Conservation (phyloP, 2,113 vertebrate genomes). For the Tympanuchus pallidicinctus region DNA sequence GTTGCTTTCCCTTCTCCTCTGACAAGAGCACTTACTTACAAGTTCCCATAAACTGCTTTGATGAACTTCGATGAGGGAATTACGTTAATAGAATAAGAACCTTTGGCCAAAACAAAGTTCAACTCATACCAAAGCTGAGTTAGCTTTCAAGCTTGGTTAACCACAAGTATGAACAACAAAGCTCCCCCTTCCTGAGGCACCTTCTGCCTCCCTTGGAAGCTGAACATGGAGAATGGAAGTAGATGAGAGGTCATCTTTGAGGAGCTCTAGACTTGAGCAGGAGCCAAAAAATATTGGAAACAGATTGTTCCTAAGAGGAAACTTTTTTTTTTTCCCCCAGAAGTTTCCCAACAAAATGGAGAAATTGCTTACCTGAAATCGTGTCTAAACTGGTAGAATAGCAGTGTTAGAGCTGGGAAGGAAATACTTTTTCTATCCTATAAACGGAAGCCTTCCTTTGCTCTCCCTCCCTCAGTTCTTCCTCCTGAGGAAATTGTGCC, state of each 20-base stretch:
- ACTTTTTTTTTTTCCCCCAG: neutral
- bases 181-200: neutral
- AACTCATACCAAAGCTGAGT: neutral
- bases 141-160: neutral
- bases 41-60: neutral
- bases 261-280: neutral
- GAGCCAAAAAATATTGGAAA: constrained; percentile 20
- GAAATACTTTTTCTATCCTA: constrained; percentile 1
- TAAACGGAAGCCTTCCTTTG: neutral
- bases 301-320: neutral
- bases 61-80: neutral
- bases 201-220: neutral
- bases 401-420: neutral
- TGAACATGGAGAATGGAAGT: neutral
- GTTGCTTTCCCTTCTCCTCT: neutral
- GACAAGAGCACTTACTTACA: neutral
- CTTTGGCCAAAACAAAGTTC: constrained; percentile 18
- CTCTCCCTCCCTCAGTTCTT: neutral
- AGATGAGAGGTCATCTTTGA: neutral
- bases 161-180: neutral
- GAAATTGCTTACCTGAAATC: neutral
- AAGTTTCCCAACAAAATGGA: neutral
- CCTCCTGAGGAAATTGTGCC: neutral
- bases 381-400: neutral
- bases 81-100: neutral